Base-by-base conservation (phyloP, 1,140 invertebrate genomes). In the Campoletis sonorensis region DNA sequence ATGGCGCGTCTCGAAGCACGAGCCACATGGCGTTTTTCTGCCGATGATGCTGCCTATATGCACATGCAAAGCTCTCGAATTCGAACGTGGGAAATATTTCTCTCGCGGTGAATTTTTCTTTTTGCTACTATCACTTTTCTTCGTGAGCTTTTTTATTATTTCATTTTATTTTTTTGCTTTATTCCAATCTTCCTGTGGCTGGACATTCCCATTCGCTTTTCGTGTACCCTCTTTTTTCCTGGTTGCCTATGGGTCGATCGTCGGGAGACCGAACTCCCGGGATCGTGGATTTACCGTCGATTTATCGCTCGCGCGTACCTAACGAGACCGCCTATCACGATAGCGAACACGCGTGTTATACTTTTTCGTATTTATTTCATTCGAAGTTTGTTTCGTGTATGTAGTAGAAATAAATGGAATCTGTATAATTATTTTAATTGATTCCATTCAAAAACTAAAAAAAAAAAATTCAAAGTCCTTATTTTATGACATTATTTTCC, bases 1-100 rank as follows among this genome's bases (percentile, higher is more conserved):
- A 64, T 64, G 61, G n/a, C 23, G 21, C 23, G 61, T 64, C 61
- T 64, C 23, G 51, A 54, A 16, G 51, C 18, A 21, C 51, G 61
- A 64, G 61, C 61, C 61, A 64, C 61, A 64, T 64, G 61, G 61
- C 61, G 61, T 64, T 64, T 64, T 64, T 64, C 61, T 64, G 21
- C 23, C 8, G 61, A 64, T 27, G 61, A 64, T 64, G 61, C 61
- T 13, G n/a, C 11, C 7, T 11, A n/a, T 61, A 23, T 21, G 23
- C 58, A 61, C 23, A 64, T 26, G 21, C 23, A 64, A 64, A 64
- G n/a, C 61, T 27, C 61, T 64, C 21, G 23, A 26, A 64, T 23
- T 64, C 61, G 23, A 64, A 23, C 21, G 61, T 64, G 61, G 21
- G 61, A 64, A 64, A 64, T 64, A 64, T 64, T 64, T 64, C 61